Base-by-base conservation (phyloP, 2,797 vertebrate genomes). In the Helicolenus hilgendorfi region DNA sequence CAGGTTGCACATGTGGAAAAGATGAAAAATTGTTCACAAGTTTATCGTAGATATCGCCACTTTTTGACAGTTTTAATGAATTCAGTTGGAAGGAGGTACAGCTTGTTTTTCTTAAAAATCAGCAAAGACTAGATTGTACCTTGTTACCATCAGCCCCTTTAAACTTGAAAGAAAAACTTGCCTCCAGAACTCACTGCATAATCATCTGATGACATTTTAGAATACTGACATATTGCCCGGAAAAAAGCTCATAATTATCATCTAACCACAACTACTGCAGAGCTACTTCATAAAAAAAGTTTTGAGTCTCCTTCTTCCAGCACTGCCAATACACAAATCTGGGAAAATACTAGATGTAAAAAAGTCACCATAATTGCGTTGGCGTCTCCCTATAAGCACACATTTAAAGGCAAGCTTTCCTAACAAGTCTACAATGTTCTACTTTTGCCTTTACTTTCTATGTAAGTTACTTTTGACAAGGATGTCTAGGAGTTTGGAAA, bases 1-100 rank as follows among this genome's bases (percentile, higher is more conserved):
- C 22, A 72, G 53, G 38, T 62, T 35, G 31, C 35, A 77, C 27
- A 33, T 64, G 58, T 58, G 22, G 62, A 77, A 79, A 67, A 49
- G 73, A 77, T 81, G 67, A 82, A 83, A 88, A 79, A 22, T 11
- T 69, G 67, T 81, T 79, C 38, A 15, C 31, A 77, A 10, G 41
- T 64, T 72, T 36, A 77, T 72, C 20, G 53, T 33, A 38, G 14
- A 18, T 68, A 35, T 59, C 72, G 2, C 55, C 3, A 9, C 38
- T 15, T 38, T 72, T 38, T 72, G 41, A 76, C 71, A 68, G 72
- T 53, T 63, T 56, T 70, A 72, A 68, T 74, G 14, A 58, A 62
- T 70, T 88, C 41, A 70, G 58, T 49, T 64, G 27, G 56, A 77
- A 72, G 38, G 24, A 69, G 4, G 11, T 55, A 14, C 45, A 20